Conservation (phyloP, 2,888 invertebrate genomes). For the Heliconius ismenius region DNA sequence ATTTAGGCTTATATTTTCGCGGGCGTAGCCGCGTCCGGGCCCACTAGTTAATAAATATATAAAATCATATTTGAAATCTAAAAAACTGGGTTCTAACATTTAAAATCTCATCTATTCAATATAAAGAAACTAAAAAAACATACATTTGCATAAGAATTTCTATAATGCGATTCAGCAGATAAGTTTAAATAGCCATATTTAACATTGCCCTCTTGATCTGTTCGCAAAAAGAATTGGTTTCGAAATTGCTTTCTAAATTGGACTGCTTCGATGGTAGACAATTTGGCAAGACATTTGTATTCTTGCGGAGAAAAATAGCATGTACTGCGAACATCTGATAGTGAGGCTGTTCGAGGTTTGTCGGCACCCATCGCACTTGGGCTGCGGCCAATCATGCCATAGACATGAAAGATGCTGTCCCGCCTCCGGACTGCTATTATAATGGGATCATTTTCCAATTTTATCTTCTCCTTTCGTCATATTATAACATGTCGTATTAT, state of each 20-base stretch:
- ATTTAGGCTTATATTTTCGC: no score
- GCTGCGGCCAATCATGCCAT: conserved; percentile 73
- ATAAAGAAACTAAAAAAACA: background rate
- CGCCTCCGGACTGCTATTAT: conserved; percentile 45
- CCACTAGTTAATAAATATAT: no score
- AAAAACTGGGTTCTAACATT: no score
- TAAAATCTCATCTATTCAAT: no score
- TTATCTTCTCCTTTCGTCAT: conserved; percentile 3
- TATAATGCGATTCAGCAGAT: conserved; percentile 15
- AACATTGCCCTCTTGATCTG: conserved; percentile 77
- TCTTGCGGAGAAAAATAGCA: conserved; percentile 79
- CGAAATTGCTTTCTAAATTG: conserved; percentile 81
- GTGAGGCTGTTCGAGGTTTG: conserved; percentile 65
- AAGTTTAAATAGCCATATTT: conserved; percentile 63
- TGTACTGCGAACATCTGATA: conserved; percentile 77
- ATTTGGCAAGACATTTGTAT: conserved; percentile 82
- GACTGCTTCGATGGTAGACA: conserved; percentile 79
- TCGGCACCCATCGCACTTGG: conserved; percentile 65
- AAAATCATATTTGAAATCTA: no score
- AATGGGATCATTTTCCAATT: conserved; percentile 32
- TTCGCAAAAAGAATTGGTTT: conserved; percentile 79
- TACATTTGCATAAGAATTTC: conserved; percentile 6
- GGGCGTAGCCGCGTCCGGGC: no score
- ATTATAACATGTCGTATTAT: background rate
- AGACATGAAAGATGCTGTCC: conserved; percentile 70